Base-by-base conservation (phyloP, 2,888 invertebrate genomes). In the Melangyna quadrimaculata region DNA sequence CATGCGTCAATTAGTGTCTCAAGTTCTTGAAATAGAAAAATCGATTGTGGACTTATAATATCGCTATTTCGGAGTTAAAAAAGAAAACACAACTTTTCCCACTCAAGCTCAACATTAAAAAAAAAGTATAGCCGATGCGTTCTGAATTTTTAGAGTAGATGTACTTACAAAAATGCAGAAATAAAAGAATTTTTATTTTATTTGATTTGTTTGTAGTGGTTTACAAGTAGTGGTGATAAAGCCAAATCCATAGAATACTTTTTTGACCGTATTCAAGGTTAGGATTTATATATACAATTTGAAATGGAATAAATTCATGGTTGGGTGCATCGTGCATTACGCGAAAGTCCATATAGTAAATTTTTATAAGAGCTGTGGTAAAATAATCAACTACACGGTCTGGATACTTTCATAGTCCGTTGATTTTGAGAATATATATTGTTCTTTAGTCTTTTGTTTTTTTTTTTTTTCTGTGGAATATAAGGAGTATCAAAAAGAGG, bases 381-480 rank as follows among this genome's bases (percentile, higher is more conserved):
- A 72, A 67, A 67, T 53, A 53, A 82, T 59, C 63, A 72, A 72
- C 65, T 82, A 43, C 69, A 82, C 81, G 81, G 81, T 82, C 81
- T 82, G 72, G 67, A 77, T 77, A 77, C 61, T 82, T 71, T 77
- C 77, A 82, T 69, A 77, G 65, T 77, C 35, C 72, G 81, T 59
- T 82, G 77, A 43, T 59, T 77, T 61, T 45, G 40, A 40, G 7
- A 48, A 12, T 53, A 35, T 27, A 12, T 53, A 35, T 27, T 37
- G 24, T 70, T 35, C 35, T 24, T 37, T 27, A 19, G 29, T 43
- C 12, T 48, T 14, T 35, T 55, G 24, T 35, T 19, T 9, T 19
- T 27, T 53, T 35, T 17, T 67, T 57, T 35, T 35, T 10, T 35
- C 3, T 17, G 17, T 4, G 14, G 10, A n/a, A n/a, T n/a, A n/a